Percentiles rank a stretch among this genome's conserved stretches.
Conservation (phyloP, 2,888 invertebrate genomes). For the Lumbricus terrestris region DNA sequence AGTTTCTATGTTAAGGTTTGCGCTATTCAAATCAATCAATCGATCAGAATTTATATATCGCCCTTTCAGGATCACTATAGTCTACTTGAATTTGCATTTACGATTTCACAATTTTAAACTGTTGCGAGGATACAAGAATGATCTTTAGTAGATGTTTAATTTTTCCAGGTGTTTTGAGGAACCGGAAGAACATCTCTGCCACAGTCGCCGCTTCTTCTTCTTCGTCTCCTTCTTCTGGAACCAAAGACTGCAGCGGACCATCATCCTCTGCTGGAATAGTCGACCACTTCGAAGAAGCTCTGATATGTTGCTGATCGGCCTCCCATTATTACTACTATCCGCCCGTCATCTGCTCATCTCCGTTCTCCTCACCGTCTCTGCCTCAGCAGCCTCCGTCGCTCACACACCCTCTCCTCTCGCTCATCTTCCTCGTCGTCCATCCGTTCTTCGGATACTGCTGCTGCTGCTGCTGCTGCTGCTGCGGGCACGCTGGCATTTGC, state of each 20-base stretch:
- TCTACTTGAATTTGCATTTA: no score
- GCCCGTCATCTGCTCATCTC: background rate
- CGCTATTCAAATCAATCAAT: no score
- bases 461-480: background rate
- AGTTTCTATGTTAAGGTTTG: background rate
- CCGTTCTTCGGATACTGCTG: background rate
- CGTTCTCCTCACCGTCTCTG: background rate
- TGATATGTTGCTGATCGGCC: background rate
- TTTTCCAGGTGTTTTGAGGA: background rate
- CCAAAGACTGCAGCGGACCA: background rate
- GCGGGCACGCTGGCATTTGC: no score
- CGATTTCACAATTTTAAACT: background rate
- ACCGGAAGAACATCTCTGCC: background rate
- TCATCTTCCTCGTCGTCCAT: background rate
- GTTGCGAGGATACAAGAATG: background rate
- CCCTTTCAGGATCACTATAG: no score
- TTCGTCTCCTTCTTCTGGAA: background rate
- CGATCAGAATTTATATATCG: no score
- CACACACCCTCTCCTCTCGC: background rate
- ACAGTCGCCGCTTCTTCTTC: background rate
- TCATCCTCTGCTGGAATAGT: slow-evolving; percentile 3
- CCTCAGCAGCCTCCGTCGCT: background rate
- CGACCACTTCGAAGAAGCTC: background rate
- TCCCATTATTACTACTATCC: background rate
- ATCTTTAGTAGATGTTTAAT: background rate